Base-by-base conservation (phyloP, 2,797 vertebrate species). In the Molossus molossus region DNA sequence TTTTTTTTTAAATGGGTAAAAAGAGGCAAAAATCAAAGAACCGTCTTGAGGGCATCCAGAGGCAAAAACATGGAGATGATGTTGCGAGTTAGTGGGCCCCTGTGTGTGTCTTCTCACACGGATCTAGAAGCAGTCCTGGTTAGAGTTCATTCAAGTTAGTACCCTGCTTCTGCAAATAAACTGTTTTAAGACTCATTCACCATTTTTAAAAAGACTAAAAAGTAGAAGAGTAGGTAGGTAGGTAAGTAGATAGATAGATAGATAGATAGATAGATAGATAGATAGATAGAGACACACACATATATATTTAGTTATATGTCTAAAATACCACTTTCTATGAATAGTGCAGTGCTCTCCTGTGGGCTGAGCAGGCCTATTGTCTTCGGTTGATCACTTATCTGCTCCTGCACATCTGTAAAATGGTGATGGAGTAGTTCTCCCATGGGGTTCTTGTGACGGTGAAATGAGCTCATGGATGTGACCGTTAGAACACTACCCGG, bases 61-160 rank as follows among this genome's bases (percentile, higher is more conserved):
- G 72, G 93, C 90, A 92, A 81, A 97, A 87, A 85, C 91, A 94
- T 4, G 11, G 91, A 95, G 96, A 97, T 83, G 92, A 97, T 95
- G 93, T 73, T 95, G 92, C 67, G 95, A 97, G 95, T 96, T 96
- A 97, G 96, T 97, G 97, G 97, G 73, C 91, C 95, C 40, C 4
- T 97, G 83, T 95, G 96, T 92, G 89, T 96, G 96, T 97, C 86
- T 96, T 96, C 88, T 96, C 87, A 96, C 86, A 84, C 13, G 77
- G 58, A 85, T 83, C 64, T 91, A 93, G 60, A 91, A 95, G 95
- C 88, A 91, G 89, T 64, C 84, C 93, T 76, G 67, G 94, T 94
- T 96, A 96, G 93, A 97, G 96, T 97, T 97, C 97, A 97, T 98
- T 97, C 95, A 96, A 96, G 90, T 91, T 91, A 95, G 95, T 48